Evolutionary conservation across 2,113 vertebrate species (phyloP).

Genomic region (Sprattus sprattus): DNA sequence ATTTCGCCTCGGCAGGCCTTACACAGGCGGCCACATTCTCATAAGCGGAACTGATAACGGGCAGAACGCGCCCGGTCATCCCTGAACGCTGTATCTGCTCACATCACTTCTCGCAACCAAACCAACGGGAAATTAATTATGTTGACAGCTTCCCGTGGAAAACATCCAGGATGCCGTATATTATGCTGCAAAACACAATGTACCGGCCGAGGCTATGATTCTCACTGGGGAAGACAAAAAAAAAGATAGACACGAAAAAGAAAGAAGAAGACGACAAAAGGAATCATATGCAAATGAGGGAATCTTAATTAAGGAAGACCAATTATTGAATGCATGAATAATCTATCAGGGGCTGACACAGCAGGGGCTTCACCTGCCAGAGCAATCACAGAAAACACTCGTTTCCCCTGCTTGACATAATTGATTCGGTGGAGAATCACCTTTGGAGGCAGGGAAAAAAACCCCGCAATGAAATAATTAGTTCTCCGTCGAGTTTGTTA

Average conservation of each 20-base stretch:
- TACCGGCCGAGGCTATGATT: constrained; percentile 29
- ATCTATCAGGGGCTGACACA: constrained; percentile 67
- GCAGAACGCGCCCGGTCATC: background rate
- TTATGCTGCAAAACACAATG: constrained; percentile 55
- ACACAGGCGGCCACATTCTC: constrained; percentile 26
- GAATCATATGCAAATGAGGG: constrained; percentile 67
- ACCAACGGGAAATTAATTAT: constrained; percentile 66
- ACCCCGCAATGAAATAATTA: constrained; percentile 43
- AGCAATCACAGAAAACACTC: constrained; percentile 60
- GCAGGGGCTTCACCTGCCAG: constrained; percentile 56
- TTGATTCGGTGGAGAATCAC: constrained; percentile 45
- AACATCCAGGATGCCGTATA: constrained; percentile 61
- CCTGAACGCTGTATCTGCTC: constrained; percentile 34
- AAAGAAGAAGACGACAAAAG: constrained; percentile 41
- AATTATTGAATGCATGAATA: constrained; percentile 70
- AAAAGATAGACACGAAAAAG: constrained; percentile 35
- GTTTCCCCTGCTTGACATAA: constrained; percentile 49
- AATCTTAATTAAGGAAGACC: constrained; percentile 66
- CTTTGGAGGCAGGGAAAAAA: constrained; percentile 34
- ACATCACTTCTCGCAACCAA: constrained; percentile 51
- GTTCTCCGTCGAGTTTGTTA: constrained; percentile 54
- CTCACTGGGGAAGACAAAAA: constrained; percentile 37
- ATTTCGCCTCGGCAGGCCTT: constrained; percentile 25
- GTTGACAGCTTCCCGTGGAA: constrained; percentile 60
- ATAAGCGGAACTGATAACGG: constrained; percentile 33